Conservation (phyloP, 1,140 invertebrate species). For the Hormaphis cornu region DNA sequence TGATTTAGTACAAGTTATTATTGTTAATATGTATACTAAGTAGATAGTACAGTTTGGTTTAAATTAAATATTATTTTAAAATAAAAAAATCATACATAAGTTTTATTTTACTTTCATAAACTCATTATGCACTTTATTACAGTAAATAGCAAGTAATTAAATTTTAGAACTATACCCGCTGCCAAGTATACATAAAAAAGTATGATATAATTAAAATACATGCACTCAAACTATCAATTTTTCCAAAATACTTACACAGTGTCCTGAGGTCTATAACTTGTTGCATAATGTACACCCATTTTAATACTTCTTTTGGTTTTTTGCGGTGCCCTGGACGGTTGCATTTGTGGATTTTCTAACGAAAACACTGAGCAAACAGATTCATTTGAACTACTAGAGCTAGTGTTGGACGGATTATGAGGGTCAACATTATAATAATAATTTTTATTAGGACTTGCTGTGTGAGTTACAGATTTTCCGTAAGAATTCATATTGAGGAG, state of each 20-base stretch:
- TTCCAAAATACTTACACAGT: slow-evolving; percentile 39
- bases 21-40: not conserved
- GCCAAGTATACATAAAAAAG: not conserved
- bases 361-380: slow-evolving; percentile 56
- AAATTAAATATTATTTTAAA: not conserved
- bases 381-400: slow-evolving; percentile 63
- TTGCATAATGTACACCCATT: slow-evolving; percentile 38
- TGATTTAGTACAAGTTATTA: not conserved
- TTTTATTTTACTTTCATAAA: not conserved
- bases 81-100: not conserved
- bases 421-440: slow-evolving; percentile 34
- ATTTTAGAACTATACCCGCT: not conserved
- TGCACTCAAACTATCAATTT: slow-evolving; percentile 2
- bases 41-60: not conserved
- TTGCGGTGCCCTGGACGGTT: slow-evolving; percentile 40
- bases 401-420: slow-evolving; percentile 39
- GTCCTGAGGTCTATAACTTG: slow-evolving; percentile 39
- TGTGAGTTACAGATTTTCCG: not conserved
- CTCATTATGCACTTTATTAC: not conserved
- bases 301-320: slow-evolving; percentile 37
- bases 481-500: slow-evolving; percentile 7
- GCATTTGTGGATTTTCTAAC: slow-evolving; percentile 39
- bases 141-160: not conserved
- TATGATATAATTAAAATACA: not conserved
- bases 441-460: slow-evolving; percentile 27